Evolutionary conservation across 2,113 vertebrate genomes (phyloP).

Genomic region (Carassius auratus): DNA sequence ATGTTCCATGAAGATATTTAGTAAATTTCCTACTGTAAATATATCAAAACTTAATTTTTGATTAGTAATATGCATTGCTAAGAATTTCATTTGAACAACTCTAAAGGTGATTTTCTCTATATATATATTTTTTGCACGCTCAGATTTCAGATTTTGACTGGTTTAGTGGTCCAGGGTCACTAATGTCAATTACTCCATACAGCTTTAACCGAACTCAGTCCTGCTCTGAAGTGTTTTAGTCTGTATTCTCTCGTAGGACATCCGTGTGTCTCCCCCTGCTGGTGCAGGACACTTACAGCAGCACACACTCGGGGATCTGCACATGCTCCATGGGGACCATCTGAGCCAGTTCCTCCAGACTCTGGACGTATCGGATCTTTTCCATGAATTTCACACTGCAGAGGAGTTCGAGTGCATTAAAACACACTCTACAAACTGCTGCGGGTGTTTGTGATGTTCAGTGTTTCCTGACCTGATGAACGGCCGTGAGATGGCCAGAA

Average conservation of each 20-base stretch:
- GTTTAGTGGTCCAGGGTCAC: no score
- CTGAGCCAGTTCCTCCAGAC: slow-evolving; percentile 85
- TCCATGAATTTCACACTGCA: slow-evolving; percentile 91
- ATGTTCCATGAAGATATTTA: no score
- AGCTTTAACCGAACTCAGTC: not conserved
- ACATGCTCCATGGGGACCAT: slow-evolving; percentile 95
- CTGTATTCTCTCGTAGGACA: not conserved
- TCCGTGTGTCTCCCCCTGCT: slow-evolving; percentile 52
- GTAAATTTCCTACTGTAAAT: no score
- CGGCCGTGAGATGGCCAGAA: slow-evolving; percentile 91
- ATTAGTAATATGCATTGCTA: no score
- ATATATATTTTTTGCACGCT: no score
- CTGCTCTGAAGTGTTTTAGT: not conserved
- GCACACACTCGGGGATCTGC: slow-evolving; percentile 90
- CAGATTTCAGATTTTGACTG: no score
- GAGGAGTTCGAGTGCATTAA: not conserved
- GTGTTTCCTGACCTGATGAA: slow-evolving; percentile 85
- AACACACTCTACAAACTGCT: not conserved
- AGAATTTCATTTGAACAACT: no score
- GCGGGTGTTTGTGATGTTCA: not conserved
- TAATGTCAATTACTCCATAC: not conserved
- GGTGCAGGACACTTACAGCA: slow-evolving; percentile 83
- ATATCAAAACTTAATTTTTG: no score
- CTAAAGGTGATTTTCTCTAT: no score
- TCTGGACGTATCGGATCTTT: slow-evolving; percentile 92